Evolutionary conservation across 2,113 vertebrate genomes (phyloP).

Genomic region (Misgurnus mizolepis): DNA sequence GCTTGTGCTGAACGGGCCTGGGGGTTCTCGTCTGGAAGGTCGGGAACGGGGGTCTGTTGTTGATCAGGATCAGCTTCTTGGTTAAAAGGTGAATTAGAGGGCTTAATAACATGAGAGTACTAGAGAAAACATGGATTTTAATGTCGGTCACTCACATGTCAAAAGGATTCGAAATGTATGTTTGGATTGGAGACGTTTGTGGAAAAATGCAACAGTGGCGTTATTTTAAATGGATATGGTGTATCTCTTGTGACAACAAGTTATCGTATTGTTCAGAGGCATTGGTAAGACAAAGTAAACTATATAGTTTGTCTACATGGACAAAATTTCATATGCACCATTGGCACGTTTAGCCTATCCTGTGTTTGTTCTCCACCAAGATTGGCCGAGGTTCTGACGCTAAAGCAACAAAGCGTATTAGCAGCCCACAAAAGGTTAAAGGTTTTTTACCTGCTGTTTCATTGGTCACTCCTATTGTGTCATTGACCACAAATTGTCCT

Average conservation of each 20-base stretch:
- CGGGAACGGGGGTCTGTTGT: slow-evolving; percentile 56
- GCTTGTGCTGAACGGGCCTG: slow-evolving; percentile 65
- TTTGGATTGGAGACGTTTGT: slow-evolving; percentile 5
- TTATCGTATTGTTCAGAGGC: neutral
- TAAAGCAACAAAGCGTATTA: slow-evolving; percentile 12
- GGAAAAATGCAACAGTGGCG: neutral
- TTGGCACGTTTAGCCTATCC: neutral
- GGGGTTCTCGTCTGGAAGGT: slow-evolving; percentile 59
- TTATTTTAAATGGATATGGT: slow-evolving; percentile 2
- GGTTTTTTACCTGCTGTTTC: neutral
- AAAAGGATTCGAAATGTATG: neutral
- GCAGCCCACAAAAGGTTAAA: neutral
- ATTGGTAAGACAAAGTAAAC: neutral
- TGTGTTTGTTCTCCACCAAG: neutral
- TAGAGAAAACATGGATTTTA: slow-evolving; percentile 27
- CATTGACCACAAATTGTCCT: neutral
- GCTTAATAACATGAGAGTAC: slow-evolving; percentile 23
- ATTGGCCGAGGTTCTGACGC: neutral
- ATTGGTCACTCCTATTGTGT: neutral
- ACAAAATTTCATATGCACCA: neutral
- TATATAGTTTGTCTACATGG: neutral
- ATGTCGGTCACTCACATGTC: neutral
- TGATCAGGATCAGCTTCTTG: slow-evolving; percentile 54
- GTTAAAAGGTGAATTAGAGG: slow-evolving; percentile 47
- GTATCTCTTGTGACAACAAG: slow-evolving; percentile 5